Evolutionary conservation across 2,888 invertebrate genomes (phyloP), one percentile per base, ranked within the genome.

Genomic region (Plebejus anna): DNA sequence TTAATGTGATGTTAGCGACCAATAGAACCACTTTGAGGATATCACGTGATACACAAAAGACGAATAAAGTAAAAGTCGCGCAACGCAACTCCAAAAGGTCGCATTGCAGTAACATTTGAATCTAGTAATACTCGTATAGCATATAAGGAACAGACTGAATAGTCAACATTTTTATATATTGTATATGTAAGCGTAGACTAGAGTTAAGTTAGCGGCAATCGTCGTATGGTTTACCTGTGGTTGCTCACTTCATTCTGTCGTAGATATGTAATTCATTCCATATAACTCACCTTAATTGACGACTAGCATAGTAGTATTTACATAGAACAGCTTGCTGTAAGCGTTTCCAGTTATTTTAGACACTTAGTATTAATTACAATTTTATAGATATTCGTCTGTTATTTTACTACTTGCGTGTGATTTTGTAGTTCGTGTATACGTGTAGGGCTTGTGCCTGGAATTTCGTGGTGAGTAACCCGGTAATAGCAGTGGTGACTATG

Each of bases 131-230:
- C 84, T 86, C 81, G 82, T 80, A 82, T 90, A 89, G 88, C 80
- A 80, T 83, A 73, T 93, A 93, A 93, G 92, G 85, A 89, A 90
- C 90, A 90, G 93, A 93, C 93, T 94, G 93, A 94, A 93, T 94
- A 93, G 93, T 94, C 93, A 94, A 88, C 89, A 87, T 89, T 90
- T 88, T 91, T 90, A 90, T 88, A 87, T 88, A 88, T 87, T 80
- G 87, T 89, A 85, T 88, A 89, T 87, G 79, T 81, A 81, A 80
- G 84, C 86, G 82, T 87, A 89, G 86, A 82, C 79, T 89, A 88
- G 87, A 83, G 80, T 81, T 87, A 88, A 85, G 83, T 79, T 82
- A 80, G 78, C 77, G 78, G 83, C 85, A 83, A 85, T 86, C 83
- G 86, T 87, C 81, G 80, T 82, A 81, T 78, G 61, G 38, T 22